These are phyloP conservation scores for Darwinula stevensoni DNA, from an alignment of 2,888 invertebrate species.

Conservation along the genomic window DNA sequence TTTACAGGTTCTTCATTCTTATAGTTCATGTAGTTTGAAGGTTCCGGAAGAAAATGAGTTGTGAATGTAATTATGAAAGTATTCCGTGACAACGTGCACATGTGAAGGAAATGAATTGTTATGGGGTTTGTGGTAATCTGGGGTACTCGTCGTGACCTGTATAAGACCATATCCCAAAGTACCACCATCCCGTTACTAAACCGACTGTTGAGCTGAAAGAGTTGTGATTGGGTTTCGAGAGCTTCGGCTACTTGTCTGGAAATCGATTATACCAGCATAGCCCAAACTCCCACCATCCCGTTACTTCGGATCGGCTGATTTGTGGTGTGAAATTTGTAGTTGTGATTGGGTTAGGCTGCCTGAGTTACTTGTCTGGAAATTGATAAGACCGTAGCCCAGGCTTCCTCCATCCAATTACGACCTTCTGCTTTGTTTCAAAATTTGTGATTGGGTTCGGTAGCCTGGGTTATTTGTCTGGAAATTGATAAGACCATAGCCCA, in stretches of 20 bases:
- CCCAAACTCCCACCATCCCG: slow-evolving; percentile 2
- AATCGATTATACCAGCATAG: slow-evolving; percentile 2
- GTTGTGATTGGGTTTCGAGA: slow-evolving; percentile 2
- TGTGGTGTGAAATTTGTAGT: slow-evolving; percentile 2
- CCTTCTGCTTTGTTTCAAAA: slow-evolving; percentile 2
- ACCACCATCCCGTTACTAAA: slow-evolving; percentile 2
- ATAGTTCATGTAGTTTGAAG: slow-evolving; percentile 2
- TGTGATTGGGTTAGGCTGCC: slow-evolving; percentile 2
- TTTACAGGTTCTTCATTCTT: slow-evolving; percentile 2
- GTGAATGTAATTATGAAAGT: slow-evolving; percentile 2
- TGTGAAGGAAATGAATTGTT: slow-evolving; percentile 2
- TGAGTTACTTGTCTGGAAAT: slow-evolving; percentile 2
- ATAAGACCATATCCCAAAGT: slow-evolving; percentile 2
- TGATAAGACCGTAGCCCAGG: slow-evolving; percentile 2
- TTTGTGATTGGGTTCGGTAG: slow-evolving; percentile 2
- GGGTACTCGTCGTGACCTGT: slow-evolving; percentile 2
- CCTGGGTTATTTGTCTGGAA: slow-evolving; percentile 2
- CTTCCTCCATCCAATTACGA: slow-evolving; percentile 2
- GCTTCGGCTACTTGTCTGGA: slow-evolving; percentile 2
- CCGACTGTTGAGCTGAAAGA: slow-evolving; percentile 2
- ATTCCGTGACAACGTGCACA: slow-evolving; percentile 2
- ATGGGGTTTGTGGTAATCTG: slow-evolving; percentile 2
- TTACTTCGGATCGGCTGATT: slow-evolving; percentile 2
- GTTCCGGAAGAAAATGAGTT: slow-evolving; percentile 2
- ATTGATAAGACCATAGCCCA: slow-evolving; percentile 2